Percentiles rank a stretch among this genome's conserved stretches.
Conservation (phyloP, 1,140 invertebrate genomes). For the Patella vulgata region DNA sequence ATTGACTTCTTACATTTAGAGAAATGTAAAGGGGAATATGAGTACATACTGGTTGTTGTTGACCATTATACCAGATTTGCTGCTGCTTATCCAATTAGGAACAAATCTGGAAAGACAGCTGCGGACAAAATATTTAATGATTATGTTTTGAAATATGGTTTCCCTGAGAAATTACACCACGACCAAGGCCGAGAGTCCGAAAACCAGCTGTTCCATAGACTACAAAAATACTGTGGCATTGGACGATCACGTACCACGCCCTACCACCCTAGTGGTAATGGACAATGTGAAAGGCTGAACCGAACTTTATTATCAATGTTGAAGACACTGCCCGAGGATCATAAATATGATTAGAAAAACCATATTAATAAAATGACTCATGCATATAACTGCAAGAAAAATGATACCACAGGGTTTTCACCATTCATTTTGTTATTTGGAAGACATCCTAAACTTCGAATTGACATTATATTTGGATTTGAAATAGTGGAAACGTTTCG, state of each 20-base stretch:
- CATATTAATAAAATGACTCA: constrained; percentile 28
- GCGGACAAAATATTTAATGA: constrained; percentile 33
- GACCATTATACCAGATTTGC: constrained; percentile 38
- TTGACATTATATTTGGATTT: constrained; percentile 21
- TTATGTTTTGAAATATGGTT: constrained; percentile 29
- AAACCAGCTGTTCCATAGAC: constrained; percentile 13
- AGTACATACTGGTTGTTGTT: constrained; percentile 45
- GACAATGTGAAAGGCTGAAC: constrained; percentile 22
- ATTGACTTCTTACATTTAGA: constrained; percentile 34
- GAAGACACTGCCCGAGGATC: constrained; percentile 13
- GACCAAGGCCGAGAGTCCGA: constrained; percentile 24
- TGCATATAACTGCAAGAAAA: constrained; percentile 34
- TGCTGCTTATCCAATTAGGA: constrained; percentile 30
- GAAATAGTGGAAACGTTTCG: background rate
- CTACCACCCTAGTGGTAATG: constrained; percentile 20
- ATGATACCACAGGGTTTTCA: constrained; percentile 25
- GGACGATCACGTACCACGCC: constrained; percentile 9
- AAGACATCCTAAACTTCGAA: constrained; percentile 17
- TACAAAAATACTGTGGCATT: constrained; percentile 7
- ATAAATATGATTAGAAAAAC: constrained; percentile 29
- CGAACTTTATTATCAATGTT: constrained; percentile 26
- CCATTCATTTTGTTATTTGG: constrained; percentile 31
- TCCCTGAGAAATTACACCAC: no score
- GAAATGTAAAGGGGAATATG: constrained; percentile 26
- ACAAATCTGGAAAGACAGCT: constrained; percentile 22